Evolutionary conservation across 2,113 vertebrate species (phyloP), one percentile per base, ranked within the genome.

Genomic region (Paradoxurus hermaphroditus): DNA sequence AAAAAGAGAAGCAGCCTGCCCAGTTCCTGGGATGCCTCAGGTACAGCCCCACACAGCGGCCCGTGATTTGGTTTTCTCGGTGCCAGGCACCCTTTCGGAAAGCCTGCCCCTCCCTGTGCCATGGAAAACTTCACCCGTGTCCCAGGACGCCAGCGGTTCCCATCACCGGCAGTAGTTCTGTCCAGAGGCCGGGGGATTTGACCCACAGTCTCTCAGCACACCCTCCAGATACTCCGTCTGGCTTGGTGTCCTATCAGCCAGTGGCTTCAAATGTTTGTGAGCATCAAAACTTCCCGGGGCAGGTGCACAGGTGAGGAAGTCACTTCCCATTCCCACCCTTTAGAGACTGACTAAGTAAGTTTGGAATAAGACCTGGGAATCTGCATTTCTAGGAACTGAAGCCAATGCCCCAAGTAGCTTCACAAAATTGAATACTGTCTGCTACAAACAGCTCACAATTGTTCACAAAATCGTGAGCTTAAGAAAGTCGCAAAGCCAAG

Each of bases 311-410:
- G n/a, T n/a, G n/a, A n/a, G n/a, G 49, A 72, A 39, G 39, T 25
- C 13, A 9, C 12, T 73, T 39, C 36, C 89, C 4, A 15, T 25
- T 9, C 49, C n/a, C 3, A 3, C 23, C 44, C 34, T 19, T 29
- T 41, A 23, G 41, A 79, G 21, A 73, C 19, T 21, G 34, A 59
- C 34, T 14, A n/a, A 21, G 23, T 29, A 27, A 25, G 23, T 65
- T 39, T 0, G 0, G 7, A 4, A 4, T 29, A 29, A n/a, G 25
- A 27, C 10, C 3, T 6, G 18, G 59, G 41, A 14, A 41, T 34
- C 67, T 70, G 27, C 1, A 18, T 77, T 62, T 41, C 25, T 27
- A 5, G 62, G 23, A 67, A 21, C 21, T 5, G 56, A 86, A n/a
- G 39, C 34, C 4, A 11, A 15, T 25, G 18, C 27, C 31, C 77